Conservation (phyloP, 1,140 invertebrate species). For the Venturia canescens region DNA sequence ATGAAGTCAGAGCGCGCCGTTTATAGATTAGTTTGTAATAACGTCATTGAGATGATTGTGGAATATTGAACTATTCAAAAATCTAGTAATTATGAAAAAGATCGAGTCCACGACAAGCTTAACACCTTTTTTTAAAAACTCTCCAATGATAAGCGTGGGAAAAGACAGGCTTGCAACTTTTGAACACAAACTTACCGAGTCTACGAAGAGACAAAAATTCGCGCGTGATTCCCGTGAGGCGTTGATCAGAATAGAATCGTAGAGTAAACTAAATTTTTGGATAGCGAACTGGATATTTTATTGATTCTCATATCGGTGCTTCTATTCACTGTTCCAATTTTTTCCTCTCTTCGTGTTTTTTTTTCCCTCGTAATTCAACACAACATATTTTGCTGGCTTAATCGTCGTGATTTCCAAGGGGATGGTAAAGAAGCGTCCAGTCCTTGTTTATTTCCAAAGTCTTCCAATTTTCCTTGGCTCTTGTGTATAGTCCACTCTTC, state of each 20-base stretch:
- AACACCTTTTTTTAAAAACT: neutral
- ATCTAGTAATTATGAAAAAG: neutral
- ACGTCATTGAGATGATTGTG: constrained; percentile 18
- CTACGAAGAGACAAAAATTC: neutral
- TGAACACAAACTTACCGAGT: neutral
- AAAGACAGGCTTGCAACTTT: constrained; percentile 21
- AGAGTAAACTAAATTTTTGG: no score
- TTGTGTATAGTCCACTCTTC: neutral
- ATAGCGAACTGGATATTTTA: constrained; percentile 10
- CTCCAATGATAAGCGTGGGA: neutral
- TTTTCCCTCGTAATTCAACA: neutral
- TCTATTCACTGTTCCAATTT: constrained; percentile 1
- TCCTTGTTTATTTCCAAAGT: constrained; percentile 19
- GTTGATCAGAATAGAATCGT: neutral
- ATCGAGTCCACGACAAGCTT: neutral
- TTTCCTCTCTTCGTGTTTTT: neutral
- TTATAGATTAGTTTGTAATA: constrained; percentile 42
- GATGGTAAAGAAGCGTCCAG: neutral
- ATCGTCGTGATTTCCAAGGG: neutral
- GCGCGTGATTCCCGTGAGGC: no score
- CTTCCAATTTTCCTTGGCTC: constrained; percentile 9
- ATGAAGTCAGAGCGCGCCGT: constrained; percentile 33
- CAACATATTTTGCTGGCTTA: neutral
- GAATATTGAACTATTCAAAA: neutral
- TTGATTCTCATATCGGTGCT: neutral